Evolutionary conservation across 2,113 vertebrate genomes (phyloP), one percentile per base, ranked within the genome.

Genomic region (Romanogobio albipinnatus): DNA sequence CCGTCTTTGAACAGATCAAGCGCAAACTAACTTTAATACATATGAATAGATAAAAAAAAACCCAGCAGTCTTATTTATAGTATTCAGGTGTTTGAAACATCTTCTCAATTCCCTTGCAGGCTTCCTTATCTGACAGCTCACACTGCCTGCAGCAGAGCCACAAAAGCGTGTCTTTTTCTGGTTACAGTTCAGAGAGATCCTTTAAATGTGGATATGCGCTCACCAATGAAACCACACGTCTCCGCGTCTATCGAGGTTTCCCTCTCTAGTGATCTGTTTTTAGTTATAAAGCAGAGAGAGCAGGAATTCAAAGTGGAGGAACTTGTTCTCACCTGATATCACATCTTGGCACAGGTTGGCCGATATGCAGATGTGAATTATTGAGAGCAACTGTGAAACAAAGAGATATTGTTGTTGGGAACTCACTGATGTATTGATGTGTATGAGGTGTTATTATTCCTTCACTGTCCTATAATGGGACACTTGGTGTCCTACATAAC

Each of bases 51-150:
- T 29, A 29, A 61, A 51, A 51, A 47, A 19, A 58, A 39, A 4
- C n/a, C 1, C 19, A 58, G 62, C 43, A 11, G 47, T 39, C 19
- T 9, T 82, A 82, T 82, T 86, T 84, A 68, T 81, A 71, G 77
- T 76, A 49, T 39, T 51, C 88, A 89, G 88, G 84, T 89, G 86
- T 77, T 66, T 76, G 26, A 76, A 86, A 74, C 36, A 19, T 77
- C 11, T 15, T 86, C 15, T 74, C 33, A 29, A 66, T 75, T 78
- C 47, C 43, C 49, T 66, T 26, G 58, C 5, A 80, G 59, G 59
- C 74, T 85, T 81, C 59, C 71, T 84, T 86, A 87, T 86, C 84
- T 84, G 64, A 49, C 77, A 66, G 81, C 71, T 81, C 79, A 73
- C 84, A 58, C 64, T n/a, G 26, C 76, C 83, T 56, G 86, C 53